Conservation (phyloP, 2,797 vertebrate genomes). For the Peromyscus melanophrys region DNA sequence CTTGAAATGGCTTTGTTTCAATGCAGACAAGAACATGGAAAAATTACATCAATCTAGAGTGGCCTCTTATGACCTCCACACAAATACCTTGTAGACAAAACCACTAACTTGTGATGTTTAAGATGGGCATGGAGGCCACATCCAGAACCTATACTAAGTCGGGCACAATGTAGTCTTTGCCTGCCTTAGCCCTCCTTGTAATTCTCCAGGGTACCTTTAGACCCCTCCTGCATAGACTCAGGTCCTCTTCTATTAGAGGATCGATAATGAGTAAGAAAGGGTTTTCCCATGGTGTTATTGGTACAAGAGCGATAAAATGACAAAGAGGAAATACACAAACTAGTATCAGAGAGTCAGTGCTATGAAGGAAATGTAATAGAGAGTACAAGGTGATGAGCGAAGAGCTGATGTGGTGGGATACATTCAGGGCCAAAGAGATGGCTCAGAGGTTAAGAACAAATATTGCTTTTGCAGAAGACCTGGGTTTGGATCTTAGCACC, state of each 20-base stretch:
- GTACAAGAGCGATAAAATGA: background rate
- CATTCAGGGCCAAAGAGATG: background rate
- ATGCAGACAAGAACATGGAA: background rate
- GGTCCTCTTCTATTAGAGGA: background rate
- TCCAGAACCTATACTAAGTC: background rate
- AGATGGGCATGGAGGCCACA: background rate
- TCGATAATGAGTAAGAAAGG: background rate
- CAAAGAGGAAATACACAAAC: background rate
- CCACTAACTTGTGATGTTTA: background rate
- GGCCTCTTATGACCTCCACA: background rate
- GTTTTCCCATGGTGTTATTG: background rate
- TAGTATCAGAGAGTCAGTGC: background rate
- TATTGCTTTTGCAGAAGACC: background rate
- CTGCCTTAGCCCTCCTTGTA: too few species aligned
- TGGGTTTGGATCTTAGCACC: background rate
- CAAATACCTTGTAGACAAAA: constrained; percentile 9
- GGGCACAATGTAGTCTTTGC: background rate
- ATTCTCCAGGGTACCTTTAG: background rate
- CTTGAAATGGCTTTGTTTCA: background rate
- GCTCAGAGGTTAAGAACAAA: background rate
- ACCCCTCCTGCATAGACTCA: background rate
- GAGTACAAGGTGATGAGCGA: background rate
- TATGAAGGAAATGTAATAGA: background rate
- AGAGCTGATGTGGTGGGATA: too few species aligned
- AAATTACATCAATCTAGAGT: background rate